A percentile compares a stretch with the other conserved stretches of the same genome.
Evolutionary conservation across 2,113 vertebrate genomes (phyloP).

Genomic region (Cynocephalus volans): DNA sequence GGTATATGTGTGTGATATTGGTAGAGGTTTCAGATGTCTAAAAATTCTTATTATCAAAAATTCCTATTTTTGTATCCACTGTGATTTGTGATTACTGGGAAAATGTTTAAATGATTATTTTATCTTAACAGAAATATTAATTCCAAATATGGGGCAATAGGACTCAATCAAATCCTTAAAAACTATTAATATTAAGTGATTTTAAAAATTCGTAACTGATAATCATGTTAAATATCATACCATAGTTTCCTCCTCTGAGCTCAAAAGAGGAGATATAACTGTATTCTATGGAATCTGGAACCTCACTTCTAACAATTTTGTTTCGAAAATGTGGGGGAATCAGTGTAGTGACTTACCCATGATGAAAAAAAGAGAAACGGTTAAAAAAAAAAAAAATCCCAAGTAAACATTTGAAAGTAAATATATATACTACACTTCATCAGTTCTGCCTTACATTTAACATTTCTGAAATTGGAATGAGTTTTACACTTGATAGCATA

Average conservation of each 20-base stretch:
- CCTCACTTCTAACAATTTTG: background rate
- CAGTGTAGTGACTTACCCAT: background rate
- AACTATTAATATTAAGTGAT: background rate
- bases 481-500: background rate
- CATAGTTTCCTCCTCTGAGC: background rate
- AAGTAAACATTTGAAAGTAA: background rate
- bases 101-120: background rate
- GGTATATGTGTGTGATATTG: background rate
- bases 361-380: background rate
- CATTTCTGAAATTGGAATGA: background rate
- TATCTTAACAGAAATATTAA: background rate
- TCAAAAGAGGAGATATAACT: background rate
- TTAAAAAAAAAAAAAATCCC: background rate
- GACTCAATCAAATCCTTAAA: background rate
- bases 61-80: background rate
- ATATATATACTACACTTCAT: background rate
- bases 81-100: background rate
- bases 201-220: background rate
- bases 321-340: background rate
- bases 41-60: slow-evolving; percentile 42
- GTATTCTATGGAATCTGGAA: background rate
- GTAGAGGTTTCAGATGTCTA: background rate
- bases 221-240: background rate
- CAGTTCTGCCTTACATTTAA: background rate
- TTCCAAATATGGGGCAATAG: background rate